These are phyloP conservation scores for Acipenser oxyrinchus DNA, from an alignment of 2,797 vertebrate species.

Conservation along the genomic window DNA sequence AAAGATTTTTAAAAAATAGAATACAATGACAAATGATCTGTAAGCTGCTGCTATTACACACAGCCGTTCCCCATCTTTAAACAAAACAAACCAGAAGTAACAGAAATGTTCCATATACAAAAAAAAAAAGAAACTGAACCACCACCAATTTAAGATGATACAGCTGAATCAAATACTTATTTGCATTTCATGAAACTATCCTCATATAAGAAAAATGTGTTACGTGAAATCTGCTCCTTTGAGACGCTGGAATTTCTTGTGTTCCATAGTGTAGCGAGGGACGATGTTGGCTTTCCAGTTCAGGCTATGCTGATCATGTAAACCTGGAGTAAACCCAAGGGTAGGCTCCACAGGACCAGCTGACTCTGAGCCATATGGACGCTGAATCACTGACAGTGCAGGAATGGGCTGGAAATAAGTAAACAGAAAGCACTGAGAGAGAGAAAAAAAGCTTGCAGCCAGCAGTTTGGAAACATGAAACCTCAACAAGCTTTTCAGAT, in stretches of 20 bases:
- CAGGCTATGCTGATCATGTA: slow-evolving; percentile 26
- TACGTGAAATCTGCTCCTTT: slow-evolving; percentile 29
- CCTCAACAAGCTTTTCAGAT: no score
- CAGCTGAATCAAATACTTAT: neutral
- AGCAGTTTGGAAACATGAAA: no score
- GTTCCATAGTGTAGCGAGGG: slow-evolving; percentile 23
- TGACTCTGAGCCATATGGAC: neutral
- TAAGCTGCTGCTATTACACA: no score
- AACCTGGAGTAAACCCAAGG: slow-evolving; percentile 30
- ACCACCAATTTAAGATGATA: neutral
- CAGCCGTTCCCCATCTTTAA: no score
- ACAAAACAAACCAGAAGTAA: no score
- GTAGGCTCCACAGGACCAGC: slow-evolving; percentile 1
- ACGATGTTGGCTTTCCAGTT: slow-evolving; percentile 23
- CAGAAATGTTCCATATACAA: neutral
- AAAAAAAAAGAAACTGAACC: neutral
- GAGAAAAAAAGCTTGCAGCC: no score
- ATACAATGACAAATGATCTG: no score
- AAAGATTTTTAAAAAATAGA: no score
- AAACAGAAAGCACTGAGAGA: no score
- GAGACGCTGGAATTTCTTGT: slow-evolving; percentile 21
- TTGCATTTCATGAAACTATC: neutral
- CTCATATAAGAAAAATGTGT: slow-evolving; percentile 18
- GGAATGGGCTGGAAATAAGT: slow-evolving; percentile 40
- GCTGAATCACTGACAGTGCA: slow-evolving; percentile 23